Base-by-base conservation (phyloP, 1,140 invertebrate genomes). In the Cotesia vestalis region DNA sequence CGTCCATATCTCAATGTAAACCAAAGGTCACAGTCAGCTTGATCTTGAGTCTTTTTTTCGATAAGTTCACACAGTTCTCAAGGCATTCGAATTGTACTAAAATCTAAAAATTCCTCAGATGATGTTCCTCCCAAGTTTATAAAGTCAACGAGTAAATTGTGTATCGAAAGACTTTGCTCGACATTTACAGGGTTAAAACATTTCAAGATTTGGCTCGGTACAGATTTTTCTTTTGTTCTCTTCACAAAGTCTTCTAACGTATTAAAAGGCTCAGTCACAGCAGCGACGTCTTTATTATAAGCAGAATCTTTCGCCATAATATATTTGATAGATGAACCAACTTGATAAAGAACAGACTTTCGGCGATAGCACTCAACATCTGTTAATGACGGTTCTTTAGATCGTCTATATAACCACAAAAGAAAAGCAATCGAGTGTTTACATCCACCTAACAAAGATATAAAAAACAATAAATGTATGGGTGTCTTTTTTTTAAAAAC, bases 281-380 rank as follows among this genome's bases (percentile, higher is more conserved):
- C 6, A 0, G 52, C 12, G 4, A 17, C 4, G 46, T 69, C 61
- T 52, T 27, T 61, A 14, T 66, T 17, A 9, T 57, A 17, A 36
- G 12, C 59, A 40, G 4, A 40, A 40, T 27, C 69, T 34, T 17
- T 67, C 20, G 11, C 59, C 38, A 34, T 64, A 12, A 73, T 52
- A 46, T 59, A 76, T 62, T 78, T 72, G 12, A 72, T 57, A n/a
- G 52, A 12, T 34, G 46, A 66, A 0, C 64, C 46, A 4, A 80
- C 69, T 38, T 62, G 34, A 3, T 76, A 63, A 2, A 78, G 60
- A 38, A 9, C 17, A 17, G 17, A 17, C 17, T 0, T 17, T 17
- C 17, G 17, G 0, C 17, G 1, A 17, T 17, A 17, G 17, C 17
- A 17, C 17, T 17, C 17, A 17, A 17, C 17, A 17, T 17, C 17